Evolutionary conservation across 2,888 invertebrate genomes (phyloP), one percentile per base, ranked within the genome.

Genomic region (Sesia apiformis): DNA sequence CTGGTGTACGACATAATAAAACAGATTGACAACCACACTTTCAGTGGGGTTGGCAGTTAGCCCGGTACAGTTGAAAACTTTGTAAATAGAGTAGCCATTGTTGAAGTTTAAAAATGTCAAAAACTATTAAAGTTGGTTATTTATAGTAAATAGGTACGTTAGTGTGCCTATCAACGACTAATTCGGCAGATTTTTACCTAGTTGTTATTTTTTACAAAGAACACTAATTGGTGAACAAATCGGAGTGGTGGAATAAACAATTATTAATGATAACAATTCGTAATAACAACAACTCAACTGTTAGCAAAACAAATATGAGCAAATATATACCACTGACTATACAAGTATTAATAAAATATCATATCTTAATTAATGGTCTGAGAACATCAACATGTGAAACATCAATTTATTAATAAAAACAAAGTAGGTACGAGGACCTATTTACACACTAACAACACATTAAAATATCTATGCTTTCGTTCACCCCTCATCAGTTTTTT

Each of bases 321-420:
- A 53, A 55, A 55, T 8, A 52, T 52, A 8, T 41, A 23, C 52
- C 5, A 5, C 23, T 23, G 52, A 2, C 23, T 40, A 52, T 8
- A 52, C 40, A 52, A 42, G 41, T n/a, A 40, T n/a, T 7, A 23
- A 62, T 64, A 69, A 76, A 66, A 67, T 65, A 57, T 65, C 60
- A 68, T 69, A 70, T 63, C 70, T 67, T 70, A 72, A 70, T 71
- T 67, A 23, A 62, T 76, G 74, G 72, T 72, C 66, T 74, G 73
- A 74, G 74, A 80, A 87, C 86, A 85, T 81, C 77, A 84, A 86
- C 86, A 83, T 78, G 77, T 76, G 74, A 78, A 83, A 88, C 85
- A 87, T 81, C 80, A 80, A 84, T 82, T 74, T 73, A 75, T 70
- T 75, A 84, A 85, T 81, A 82, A 82, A 81, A 84, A 82, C 81